phyloP scores from a whole-genome alignment of 2,888 invertebrate species.

The Chelonus formosanus region DNA sequence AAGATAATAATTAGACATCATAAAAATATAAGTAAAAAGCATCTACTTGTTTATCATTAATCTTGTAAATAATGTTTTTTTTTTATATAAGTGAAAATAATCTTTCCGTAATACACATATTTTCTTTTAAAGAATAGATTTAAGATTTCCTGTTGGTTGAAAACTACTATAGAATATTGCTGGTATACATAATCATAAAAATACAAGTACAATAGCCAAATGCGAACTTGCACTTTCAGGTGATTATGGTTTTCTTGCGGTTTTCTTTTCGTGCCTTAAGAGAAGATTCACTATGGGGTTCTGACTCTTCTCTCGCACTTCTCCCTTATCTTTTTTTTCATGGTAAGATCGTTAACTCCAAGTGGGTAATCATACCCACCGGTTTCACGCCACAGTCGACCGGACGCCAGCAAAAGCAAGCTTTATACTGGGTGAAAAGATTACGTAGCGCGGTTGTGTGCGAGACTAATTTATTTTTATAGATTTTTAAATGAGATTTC shows the following conservation, averaged over 20 bases:
- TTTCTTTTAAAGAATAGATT: no score
- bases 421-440: constrained; percentile 43
- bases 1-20: no score
- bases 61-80: no score
- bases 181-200: constrained; percentile 2
- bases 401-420: constrained; percentile 38
- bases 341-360: constrained; percentile 57
- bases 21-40: no score
- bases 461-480: constrained; percentile 43
- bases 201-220: constrained; percentile 41
- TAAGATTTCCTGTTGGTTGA: no score
- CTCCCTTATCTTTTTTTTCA: constrained; percentile 32
- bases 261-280: constrained; percentile 51
- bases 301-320: constrained; percentile 28
- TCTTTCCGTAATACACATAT: no score
- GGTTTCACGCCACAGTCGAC: constrained; percentile 55
- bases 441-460: constrained; percentile 36
- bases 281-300: constrained; percentile 44
- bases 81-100: no score
- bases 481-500: constrained; percentile 37
- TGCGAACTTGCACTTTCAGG: constrained; percentile 40
- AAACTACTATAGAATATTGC: no score
- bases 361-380: constrained; percentile 61
- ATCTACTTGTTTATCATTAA: no score
- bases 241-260: constrained; percentile 51